Conservation (phyloP, 2,888 invertebrate genomes). For the Gastrophysa polygoni region DNA sequence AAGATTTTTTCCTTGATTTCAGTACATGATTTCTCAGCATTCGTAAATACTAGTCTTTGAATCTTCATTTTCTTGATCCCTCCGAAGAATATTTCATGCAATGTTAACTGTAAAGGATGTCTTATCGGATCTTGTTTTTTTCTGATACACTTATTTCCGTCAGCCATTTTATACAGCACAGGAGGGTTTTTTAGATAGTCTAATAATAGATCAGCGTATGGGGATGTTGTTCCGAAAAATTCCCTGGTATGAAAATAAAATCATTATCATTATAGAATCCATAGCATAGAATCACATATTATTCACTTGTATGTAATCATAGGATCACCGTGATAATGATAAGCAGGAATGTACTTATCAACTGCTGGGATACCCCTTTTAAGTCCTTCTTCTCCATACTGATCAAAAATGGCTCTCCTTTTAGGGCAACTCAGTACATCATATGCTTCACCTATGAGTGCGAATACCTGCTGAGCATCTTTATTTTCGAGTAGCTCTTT, state of each 20-base stretch:
- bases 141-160: conserved; percentile 65
- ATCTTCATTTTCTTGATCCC: conserved; percentile 86
- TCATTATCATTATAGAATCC: background rate
- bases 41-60: conserved; percentile 70
- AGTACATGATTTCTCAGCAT: conserved; percentile 66
- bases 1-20: conserved; percentile 75
- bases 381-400: conserved; percentile 87
- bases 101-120: conserved; percentile 64
- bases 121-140: conserved; percentile 67
- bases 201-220: conserved; percentile 77
- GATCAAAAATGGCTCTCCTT: conserved; percentile 80
- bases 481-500: conserved; percentile 64
- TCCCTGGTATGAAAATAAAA: conserved; percentile 61
- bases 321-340: conserved; percentile 82
- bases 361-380: conserved; percentile 80
- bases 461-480: conserved; percentile 65
- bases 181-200: conserved; percentile 69
- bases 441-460: conserved; percentile 76
- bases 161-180: conserved; percentile 66
- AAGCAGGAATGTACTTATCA: conserved; percentile 71
- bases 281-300: background rate
- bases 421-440: conserved; percentile 75
- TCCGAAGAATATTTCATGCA: conserved; percentile 73
- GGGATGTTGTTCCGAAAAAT: conserved; percentile 84
- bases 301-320: conserved; percentile 69